Base-by-base conservation (phyloP, 2,888 invertebrate genomes). In the Smittia aterrima region DNA sequence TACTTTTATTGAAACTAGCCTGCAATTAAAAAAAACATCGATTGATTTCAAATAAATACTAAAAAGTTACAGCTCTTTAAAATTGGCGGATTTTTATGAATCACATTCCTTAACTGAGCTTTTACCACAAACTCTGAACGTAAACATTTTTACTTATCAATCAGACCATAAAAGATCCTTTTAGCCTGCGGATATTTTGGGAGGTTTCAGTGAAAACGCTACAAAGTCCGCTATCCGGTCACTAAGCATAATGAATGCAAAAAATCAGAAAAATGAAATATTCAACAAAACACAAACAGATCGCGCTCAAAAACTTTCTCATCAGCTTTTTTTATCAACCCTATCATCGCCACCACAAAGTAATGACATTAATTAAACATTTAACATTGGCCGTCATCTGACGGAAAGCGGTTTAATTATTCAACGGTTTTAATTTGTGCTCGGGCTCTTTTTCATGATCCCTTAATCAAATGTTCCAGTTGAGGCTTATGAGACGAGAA, bases 351-450 rank as follows among this genome's bases (percentile, higher is more conserved):
- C 3, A 9, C 53, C n/a, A 47, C n/a, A 47, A 18, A 16, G 18
- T 47, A 47, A 47, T 47, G 53, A 47, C 53, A 47, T 47, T 47
- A 47, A 47, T 47, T 47, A 47, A 47, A 47, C 18, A 47, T 18
- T 47, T 18, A 47, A 16, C 53, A 13, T 18, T 47, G 53, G n/a
- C 53, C 3, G 53, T 47, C 53, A 13, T 47, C 32, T n/a, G 53
- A 47, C n/a, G 18, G 53, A 16, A 13, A 18, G n/a, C 53, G n/a
- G 18, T 47, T 47, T 47, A 47, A 47, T 47, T 47, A 47, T 47
- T 47, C 53, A 18, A 47, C n/a, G 53, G 18, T 47, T 47, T 47
- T 47, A 47, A 16, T 18, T 47, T 47, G n/a, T 47, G 53, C n/a
- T 18, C 53, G n/a, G 18, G 53, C 53, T 47, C 53, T 16, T 6